Base-by-base conservation (phyloP, 2,888 invertebrate species). In the Archips xylosteana region DNA sequence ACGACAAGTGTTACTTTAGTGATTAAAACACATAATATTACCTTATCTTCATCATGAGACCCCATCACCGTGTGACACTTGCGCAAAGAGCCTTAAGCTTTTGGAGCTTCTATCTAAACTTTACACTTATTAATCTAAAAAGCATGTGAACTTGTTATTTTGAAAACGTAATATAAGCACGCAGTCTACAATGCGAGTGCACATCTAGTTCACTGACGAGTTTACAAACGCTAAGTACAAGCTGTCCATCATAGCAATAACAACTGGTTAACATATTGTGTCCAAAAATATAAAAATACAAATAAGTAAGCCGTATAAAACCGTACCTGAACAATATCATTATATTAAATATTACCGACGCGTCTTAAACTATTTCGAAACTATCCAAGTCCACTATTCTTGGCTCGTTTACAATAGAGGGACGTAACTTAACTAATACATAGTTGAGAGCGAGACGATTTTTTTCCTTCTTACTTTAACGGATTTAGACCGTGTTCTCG, bases 211-310 rank as follows among this genome's bases (percentile, higher is more conserved):
- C 34, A n/a, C n/a, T 49, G 32, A 32, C 54, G 57, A 57, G 23
- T 32, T 39, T 12, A 36, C 54, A 49, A 49, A 68, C 49, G 57
- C 73, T 68, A 63, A 68, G 67, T 72, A 68, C 57, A 68, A 73
- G 72, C 67, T 57, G 54, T 57, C 39, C 13, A 42, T 49, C 49
- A 45, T 59, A 42, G 63, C 68, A 63, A 64, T 69, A 69, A 73
- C 59, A 73, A 73, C 49, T 49, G 47, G 68, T 68, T 73, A 73
- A 69, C 73, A 73, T 49, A 65, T 49, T 64, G 73, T 67, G 71
- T 73, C 73, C 68, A 68, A 69, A 64, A 64, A 73, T 73, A 73
- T 69, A 73, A 73, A 73, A 73, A 68, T 73, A 72, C 67, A 63
- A 68, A 63, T 72, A 73, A 45, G 63, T 69, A 69, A 73, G 68